Conservation (phyloP, 2,797 vertebrate genomes). For the Linurgus olivaceus region DNA sequence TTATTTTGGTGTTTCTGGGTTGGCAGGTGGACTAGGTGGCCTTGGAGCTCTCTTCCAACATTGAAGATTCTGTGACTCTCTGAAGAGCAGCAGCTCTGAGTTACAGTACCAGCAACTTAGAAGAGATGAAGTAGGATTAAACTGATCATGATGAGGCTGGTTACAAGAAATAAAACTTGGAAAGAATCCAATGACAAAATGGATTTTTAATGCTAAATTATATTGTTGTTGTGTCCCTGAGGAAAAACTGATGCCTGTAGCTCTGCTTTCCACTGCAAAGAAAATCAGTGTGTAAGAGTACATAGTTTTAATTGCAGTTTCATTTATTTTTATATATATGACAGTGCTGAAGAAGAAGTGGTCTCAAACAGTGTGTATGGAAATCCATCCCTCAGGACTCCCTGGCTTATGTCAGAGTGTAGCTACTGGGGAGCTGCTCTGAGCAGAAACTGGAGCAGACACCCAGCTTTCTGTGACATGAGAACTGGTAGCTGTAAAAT, state of each 20-base stretch:
- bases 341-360: neutral
- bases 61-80: neutral
- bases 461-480: neutral
- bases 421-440: neutral
- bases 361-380: neutral
- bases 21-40: neutral
- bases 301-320: conserved; percentile 8
- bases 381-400: neutral
- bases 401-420: neutral
- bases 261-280: neutral
- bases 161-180: neutral
- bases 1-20: neutral
- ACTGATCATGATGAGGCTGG: neutral
- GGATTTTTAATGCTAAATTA: conserved; percentile 1
- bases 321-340: neutral
- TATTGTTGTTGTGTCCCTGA: neutral
- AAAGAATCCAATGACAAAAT: neutral
- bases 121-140: neutral
- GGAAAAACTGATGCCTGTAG: neutral
- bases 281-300: neutral
- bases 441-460: neutral
- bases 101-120: neutral
- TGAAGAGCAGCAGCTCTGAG: neutral
- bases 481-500: neutral
- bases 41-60: neutral